Conservation (phyloP, 1,140 invertebrate species). For the Zaprionus lachaisei region DNA sequence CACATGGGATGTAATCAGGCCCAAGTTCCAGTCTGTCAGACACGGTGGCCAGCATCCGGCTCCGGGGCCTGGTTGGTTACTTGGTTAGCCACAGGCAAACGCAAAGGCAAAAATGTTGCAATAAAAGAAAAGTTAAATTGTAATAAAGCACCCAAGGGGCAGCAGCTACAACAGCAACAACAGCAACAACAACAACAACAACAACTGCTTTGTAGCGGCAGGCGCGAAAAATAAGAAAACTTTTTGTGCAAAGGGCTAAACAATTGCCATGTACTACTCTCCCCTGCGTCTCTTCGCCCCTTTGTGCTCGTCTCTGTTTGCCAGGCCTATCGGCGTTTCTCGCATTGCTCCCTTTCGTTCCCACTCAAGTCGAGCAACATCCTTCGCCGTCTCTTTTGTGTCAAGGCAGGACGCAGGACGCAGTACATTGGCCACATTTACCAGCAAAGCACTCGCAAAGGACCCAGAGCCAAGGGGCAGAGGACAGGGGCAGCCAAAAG, state of each 20-base stretch:
- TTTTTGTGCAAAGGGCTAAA: slow-evolving; percentile 66
- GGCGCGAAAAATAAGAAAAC: slow-evolving; percentile 73
- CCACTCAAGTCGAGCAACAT: slow-evolving; percentile 7
- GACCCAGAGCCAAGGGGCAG: slow-evolving; percentile 9
- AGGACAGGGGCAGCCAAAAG: background rate
- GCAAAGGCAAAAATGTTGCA: slow-evolving; percentile 66
- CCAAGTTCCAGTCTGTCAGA: slow-evolving; percentile 31
- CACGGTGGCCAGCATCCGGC: slow-evolving; percentile 49
- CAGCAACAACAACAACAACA: slow-evolving; percentile 7
- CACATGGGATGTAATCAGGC: slow-evolving; percentile 62
- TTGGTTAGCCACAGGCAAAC: slow-evolving; percentile 65
- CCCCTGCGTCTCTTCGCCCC: background rate
- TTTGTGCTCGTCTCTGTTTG: background rate
- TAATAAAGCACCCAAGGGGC: slow-evolving; percentile 75
- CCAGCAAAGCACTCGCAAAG: slow-evolving; percentile 37
- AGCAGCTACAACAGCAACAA: slow-evolving; percentile 10
- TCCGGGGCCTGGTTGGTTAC: slow-evolving; percentile 40
- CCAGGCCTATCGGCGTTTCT: background rate
- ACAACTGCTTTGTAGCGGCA: slow-evolving; percentile 45
- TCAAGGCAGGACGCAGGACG: slow-evolving; percentile 13
- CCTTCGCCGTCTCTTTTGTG: slow-evolving; percentile 7
- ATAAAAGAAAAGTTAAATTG: slow-evolving; percentile 83
- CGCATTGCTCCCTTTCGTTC: background rate
- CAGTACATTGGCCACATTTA: slow-evolving; percentile 48
- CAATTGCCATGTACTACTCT: slow-evolving; percentile 46